Percentiles rank a stretch among this genome's conserved stretches.
phyloP scores from a whole-genome alignment of 92 coral and sea anemone genomes.

The Scolanthus callimorphus region DNA sequence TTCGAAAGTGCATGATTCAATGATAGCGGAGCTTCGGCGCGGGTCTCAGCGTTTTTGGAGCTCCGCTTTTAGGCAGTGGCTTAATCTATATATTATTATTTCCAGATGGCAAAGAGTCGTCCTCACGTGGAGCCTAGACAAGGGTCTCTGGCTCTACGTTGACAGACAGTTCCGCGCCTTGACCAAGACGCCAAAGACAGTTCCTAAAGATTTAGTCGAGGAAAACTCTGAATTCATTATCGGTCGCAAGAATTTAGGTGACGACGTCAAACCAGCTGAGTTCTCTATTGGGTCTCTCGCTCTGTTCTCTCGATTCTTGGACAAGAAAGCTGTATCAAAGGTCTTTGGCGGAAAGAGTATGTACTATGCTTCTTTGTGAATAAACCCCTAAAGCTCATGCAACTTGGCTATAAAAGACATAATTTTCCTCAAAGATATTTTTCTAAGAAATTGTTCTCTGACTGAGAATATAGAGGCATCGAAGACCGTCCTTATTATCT shows the following conservation, averaged over 20 bases:
- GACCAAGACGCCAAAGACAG: conserved; percentile 91
- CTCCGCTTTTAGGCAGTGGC: no score
- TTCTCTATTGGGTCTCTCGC: conserved; percentile 93
- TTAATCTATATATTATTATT: no score
- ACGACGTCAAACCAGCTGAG: conserved; percentile 72
- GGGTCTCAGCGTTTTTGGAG: no score
- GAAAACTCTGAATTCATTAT: conserved; percentile 76
- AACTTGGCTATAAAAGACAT: no score
- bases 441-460: no score
- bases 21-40: no score
- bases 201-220: conserved; percentile 73
- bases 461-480: no score
- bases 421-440: no score
- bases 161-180: conserved; percentile 94
- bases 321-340: conserved; percentile 77
- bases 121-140: conserved; percentile 89
- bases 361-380: no score
- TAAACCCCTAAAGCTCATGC: no score
- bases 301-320: conserved; percentile 81
- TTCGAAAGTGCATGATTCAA: no score
- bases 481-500: no score
- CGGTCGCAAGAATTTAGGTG: conserved; percentile 83
- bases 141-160: conserved; percentile 88
- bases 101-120: conserved; percentile 98
- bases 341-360: conserved; percentile 93